These are phyloP conservation scores for Clanis bilineata DNA, from an alignment of 2,888 invertebrate species.

Conservation along the genomic window DNA sequence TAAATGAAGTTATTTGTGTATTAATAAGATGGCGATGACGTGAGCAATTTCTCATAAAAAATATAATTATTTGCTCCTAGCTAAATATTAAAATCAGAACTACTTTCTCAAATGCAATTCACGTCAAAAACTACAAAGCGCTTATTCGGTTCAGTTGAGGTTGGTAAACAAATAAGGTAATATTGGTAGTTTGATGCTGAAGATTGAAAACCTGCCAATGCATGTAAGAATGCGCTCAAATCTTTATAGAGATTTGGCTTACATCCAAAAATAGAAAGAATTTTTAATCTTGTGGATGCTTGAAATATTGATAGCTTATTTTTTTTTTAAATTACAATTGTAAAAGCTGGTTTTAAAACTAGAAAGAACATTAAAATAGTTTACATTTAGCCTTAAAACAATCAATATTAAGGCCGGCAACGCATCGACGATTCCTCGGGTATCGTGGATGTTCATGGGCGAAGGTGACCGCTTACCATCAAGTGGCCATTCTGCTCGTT, in stretches of 20 bases:
- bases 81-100: background rate
- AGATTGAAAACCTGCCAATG: background rate
- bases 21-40: too few relatives aligned
- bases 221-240: background rate
- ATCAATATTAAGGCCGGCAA: too few relatives aligned
- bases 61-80: background rate
- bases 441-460: too few relatives aligned
- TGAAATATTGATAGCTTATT: background rate
- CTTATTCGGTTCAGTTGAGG: background rate
- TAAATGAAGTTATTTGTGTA: too few relatives aligned
- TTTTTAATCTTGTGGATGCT: background rate
- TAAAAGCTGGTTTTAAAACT: background rate
- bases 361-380: background rate
- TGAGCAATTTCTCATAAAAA: too few relatives aligned
- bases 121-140: background rate
- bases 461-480: too few relatives aligned
- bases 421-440: too few relatives aligned
- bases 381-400: background rate
- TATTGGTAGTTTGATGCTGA: background rate
- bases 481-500: too few relatives aligned
- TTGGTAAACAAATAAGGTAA: background rate
- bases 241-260: background rate
- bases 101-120: background rate
- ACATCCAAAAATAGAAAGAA: background rate
- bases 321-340: background rate